A percentile compares a stretch with the other conserved stretches of the same genome.
phyloP scores from a whole-genome alignment of 2,888 invertebrate genomes.

The Zelleria hepariella region DNA sequence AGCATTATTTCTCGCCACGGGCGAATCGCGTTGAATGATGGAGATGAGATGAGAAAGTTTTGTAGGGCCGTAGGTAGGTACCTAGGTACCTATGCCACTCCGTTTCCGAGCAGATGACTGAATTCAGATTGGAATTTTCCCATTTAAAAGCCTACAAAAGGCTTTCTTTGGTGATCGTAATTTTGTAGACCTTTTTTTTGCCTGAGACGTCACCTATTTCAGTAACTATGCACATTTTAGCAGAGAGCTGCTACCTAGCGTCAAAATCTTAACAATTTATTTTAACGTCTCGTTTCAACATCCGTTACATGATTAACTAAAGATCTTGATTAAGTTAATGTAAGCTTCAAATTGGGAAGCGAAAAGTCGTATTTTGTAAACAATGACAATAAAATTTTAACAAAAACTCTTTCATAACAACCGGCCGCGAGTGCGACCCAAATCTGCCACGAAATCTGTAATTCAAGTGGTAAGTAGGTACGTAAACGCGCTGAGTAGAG shows the following conservation, averaged over 20 bases:
- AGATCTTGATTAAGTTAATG: not conserved
- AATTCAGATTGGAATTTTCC: not conserved
- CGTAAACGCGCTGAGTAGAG: not conserved
- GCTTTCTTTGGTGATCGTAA: too few relatives aligned
- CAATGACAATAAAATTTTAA: not conserved
- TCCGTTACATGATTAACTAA: not conserved
- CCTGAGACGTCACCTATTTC: too few relatives aligned
- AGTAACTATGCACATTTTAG: too few relatives aligned
- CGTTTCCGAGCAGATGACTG: not conserved
- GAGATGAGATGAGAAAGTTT: not conserved
- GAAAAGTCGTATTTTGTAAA: not conserved
- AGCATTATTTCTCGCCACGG: not conserved
- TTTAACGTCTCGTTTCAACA: too few relatives aligned
- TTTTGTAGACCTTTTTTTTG: too few relatives aligned
- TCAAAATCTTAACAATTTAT: too few relatives aligned
- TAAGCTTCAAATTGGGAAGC: not conserved
- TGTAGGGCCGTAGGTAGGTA: too few relatives aligned
- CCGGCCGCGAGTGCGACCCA: too few relatives aligned
- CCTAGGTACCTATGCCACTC: too few relatives aligned
- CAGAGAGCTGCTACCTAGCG: too few relatives aligned
- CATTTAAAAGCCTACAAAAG: too few relatives aligned
- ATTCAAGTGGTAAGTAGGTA: not conserved
- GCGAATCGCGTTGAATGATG: not conserved
- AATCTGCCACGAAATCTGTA: not conserved
- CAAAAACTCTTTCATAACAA: not conserved